phyloP scores from a whole-genome alignment of 2,797 vertebrate species.

The Rhynchotus rufescens region DNA sequence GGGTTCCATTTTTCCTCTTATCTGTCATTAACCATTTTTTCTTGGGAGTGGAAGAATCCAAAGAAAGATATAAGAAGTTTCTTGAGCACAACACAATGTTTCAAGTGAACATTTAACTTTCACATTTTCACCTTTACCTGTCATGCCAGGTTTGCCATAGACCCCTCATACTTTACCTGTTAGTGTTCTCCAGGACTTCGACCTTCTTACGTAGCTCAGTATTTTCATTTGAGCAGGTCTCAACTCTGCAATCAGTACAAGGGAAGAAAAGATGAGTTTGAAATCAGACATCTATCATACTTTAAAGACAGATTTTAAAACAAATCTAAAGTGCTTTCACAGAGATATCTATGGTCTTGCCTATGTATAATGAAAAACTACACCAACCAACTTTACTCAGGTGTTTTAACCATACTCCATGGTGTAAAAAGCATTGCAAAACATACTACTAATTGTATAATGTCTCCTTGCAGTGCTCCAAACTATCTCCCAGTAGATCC shows the following conservation, averaged over 20 bases:
- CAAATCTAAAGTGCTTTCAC: background rate
- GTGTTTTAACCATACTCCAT: background rate
- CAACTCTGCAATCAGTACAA: constrained; percentile 86
- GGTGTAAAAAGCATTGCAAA: background rate
- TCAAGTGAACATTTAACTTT: background rate
- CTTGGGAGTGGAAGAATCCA: background rate
- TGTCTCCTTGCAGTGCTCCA: background rate
- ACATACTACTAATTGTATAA: background rate
- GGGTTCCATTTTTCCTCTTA: background rate
- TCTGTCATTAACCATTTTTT: background rate
- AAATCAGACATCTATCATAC: background rate
- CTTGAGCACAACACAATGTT: background rate
- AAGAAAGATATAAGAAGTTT: background rate
- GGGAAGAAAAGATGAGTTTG: background rate
- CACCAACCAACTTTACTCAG: background rate
- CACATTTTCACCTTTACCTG: background rate
- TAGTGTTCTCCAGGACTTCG: constrained; percentile 94
- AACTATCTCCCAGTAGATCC: background rate
- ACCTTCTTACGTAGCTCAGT: constrained; percentile 94
- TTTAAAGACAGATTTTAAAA: background rate
- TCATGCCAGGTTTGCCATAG: fast-evolving
- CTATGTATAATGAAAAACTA: background rate
- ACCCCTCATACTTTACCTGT: constrained; percentile 84
- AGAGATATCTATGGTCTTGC: background rate
- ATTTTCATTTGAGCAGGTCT: constrained; percentile 97